These are phyloP conservation scores for Meloidogyne floridensis DNA, from an alignment of 1,140 invertebrate species.

Conservation along the genomic window DNA sequence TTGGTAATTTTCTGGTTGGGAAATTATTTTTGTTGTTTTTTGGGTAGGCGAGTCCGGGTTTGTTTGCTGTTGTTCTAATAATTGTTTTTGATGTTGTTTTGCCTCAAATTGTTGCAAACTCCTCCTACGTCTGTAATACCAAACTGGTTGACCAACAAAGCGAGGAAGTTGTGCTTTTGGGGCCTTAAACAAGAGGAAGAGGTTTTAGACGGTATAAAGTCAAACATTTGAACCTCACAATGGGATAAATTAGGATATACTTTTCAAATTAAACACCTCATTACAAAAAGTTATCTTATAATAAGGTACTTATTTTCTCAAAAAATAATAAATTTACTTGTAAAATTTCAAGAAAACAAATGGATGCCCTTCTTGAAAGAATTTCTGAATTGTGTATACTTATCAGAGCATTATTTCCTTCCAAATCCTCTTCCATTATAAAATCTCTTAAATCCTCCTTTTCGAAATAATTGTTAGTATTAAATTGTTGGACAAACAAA, in stretches of 20 bases:
- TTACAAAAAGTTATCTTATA: too few relatives aligned
- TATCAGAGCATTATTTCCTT: not conserved
- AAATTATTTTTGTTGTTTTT: not conserved
- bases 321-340: not conserved
- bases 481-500: constrained; percentile 17
- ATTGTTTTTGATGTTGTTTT: not conserved
- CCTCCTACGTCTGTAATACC: constrained; percentile 28
- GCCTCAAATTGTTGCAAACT: constrained; percentile 20
- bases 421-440: not conserved
- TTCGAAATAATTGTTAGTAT: not conserved
- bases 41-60: not conserved
- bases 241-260: too few relatives aligned
- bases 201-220: not conserved
- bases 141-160: constrained; percentile 25
- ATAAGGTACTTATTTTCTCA: not conserved
- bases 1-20: constrained; percentile 22
- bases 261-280: too few relatives aligned
- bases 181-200: not conserved
- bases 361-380: not conserved
- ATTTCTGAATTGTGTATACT: not conserved
- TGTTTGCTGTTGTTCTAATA: not conserved
- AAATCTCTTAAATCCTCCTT: not conserved
- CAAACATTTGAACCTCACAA: too few relatives aligned
- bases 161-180: not conserved
- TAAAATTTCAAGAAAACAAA: not conserved